Percentiles rank a stretch among this genome's conserved stretches.
These are phyloP conservation scores for Aegotheles bennettii DNA, from an alignment of 2,113 vertebrate genomes.

Conservation along the genomic window DNA sequence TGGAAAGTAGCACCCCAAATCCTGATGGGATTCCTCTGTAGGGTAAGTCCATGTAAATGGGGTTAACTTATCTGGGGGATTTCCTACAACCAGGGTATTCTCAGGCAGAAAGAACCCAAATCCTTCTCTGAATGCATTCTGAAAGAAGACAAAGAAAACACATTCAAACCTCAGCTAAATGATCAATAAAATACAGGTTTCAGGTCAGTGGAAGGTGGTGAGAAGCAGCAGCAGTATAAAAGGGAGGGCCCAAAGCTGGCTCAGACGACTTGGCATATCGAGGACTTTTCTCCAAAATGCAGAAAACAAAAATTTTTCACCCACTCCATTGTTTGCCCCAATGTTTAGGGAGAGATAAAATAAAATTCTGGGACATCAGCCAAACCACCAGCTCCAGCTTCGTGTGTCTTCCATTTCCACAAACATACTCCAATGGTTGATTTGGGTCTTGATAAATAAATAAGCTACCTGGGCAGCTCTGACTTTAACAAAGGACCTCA, in stretches of 20 bases:
- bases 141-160: background rate
- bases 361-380: background rate
- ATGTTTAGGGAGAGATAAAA: background rate
- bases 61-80: background rate
- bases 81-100: background rate
- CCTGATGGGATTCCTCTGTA: background rate
- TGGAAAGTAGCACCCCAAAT: background rate
- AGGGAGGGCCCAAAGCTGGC: background rate
- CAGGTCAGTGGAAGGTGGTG: background rate
- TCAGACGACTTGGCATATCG: background rate
- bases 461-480: background rate
- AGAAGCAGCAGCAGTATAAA: background rate
- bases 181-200: background rate
- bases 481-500: background rate
- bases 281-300: background rate
- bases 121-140: background rate
- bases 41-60: background rate
- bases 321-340: background rate
- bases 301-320: background rate
- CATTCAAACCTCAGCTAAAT: background rate
- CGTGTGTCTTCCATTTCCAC: background rate
- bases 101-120: background rate
- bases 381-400: background rate
- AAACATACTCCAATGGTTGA: accelerated
- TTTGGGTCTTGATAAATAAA: background rate